Percentiles rank a stretch among this genome's conserved stretches.
Evolutionary conservation across 1,140 invertebrate genomes (phyloP).

Genomic region (Semibalanus balanoides): DNA sequence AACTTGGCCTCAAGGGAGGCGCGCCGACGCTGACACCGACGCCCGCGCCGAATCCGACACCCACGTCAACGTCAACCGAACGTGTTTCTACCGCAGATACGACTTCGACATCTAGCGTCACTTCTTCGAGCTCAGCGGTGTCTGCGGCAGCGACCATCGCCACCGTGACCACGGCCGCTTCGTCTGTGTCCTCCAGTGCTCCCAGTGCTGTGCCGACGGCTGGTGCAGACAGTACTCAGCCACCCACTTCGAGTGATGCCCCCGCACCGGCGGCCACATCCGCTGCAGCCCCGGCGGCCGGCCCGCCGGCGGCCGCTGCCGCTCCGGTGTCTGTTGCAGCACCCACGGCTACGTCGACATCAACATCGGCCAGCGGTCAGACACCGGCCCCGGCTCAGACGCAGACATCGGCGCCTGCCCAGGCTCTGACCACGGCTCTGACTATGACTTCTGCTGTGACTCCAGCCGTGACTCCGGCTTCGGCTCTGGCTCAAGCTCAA

Average conservation of each 20-base stretch:
- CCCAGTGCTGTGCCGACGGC: not conserved
- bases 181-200: not conserved
- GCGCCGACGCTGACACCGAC: not conserved
- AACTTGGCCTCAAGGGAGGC: not conserved
- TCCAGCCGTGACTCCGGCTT: too few relatives aligned
- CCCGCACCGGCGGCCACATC: slow-evolving; percentile 10
- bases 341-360: too few relatives aligned
- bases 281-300: not conserved
- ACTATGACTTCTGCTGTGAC: too few relatives aligned
- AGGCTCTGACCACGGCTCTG: too few relatives aligned
- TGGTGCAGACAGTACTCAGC: not conserved
- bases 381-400: too few relatives aligned
- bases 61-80: too few relatives aligned
- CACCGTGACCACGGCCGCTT: not conserved
- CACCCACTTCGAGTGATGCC: slow-evolving; percentile 9
- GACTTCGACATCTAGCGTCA: not conserved
- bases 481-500: too few relatives aligned
- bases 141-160: not conserved
- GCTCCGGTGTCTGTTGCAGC: not conserved
- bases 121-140: too few relatives aligned
- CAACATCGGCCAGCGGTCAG: too few relatives aligned
- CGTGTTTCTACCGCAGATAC: not conserved
- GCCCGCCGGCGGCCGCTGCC: not conserved
- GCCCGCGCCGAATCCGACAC: too few relatives aligned
- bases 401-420: too few relatives aligned